A percentile compares a stretch with the other conserved stretches of the same genome.
Evolutionary conservation across 2,797 vertebrate genomes (phyloP).

Genomic region (Macroramphosus scolopax): DNA sequence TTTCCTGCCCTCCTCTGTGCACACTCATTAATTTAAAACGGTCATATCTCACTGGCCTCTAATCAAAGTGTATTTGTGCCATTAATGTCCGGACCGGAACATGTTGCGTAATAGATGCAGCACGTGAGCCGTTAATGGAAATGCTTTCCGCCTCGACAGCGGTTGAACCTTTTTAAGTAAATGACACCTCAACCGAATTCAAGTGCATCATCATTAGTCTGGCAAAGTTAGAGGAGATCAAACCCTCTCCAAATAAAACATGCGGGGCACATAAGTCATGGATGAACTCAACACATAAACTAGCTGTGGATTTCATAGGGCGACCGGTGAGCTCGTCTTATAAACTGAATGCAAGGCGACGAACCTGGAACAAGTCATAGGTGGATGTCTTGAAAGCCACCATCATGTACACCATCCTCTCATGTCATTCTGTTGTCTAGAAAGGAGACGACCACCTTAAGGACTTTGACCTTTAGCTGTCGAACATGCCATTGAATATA

Average conservation of each 20-base stretch:
- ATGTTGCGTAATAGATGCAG: slow-evolving; percentile 54
- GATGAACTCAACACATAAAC: slow-evolving; percentile 1
- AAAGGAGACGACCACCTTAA: too few species aligned
- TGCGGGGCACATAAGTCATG: neutral
- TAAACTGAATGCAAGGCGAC: too few species aligned
- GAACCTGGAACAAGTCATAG: too few species aligned
- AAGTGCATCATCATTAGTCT: slow-evolving; percentile 15
- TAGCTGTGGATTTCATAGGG: too few species aligned
- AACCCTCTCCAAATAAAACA: slow-evolving; percentile 4
- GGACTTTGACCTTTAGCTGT: too few species aligned
- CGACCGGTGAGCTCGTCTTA: too few species aligned
- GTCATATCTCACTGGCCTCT: slow-evolving; percentile 72
- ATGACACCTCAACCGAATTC: slow-evolving; percentile 24
- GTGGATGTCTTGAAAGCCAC: too few species aligned
- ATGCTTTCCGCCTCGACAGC: slow-evolving; percentile 65
- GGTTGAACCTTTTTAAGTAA: slow-evolving; percentile 50
- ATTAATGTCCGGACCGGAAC: slow-evolving; percentile 56
- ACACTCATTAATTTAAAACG: slow-evolving; percentile 71
- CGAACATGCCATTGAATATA: too few species aligned
- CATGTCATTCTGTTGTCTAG: too few species aligned
- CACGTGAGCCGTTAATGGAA: slow-evolving; percentile 53
- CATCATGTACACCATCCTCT: too few species aligned
- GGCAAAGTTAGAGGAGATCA: slow-evolving; percentile 17
- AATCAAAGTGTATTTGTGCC: slow-evolving; percentile 69
- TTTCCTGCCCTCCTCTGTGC: slow-evolving; percentile 49